phyloP scores from a whole-genome alignment of 1,140 invertebrate species.

The Procambarus virginalis region DNA sequence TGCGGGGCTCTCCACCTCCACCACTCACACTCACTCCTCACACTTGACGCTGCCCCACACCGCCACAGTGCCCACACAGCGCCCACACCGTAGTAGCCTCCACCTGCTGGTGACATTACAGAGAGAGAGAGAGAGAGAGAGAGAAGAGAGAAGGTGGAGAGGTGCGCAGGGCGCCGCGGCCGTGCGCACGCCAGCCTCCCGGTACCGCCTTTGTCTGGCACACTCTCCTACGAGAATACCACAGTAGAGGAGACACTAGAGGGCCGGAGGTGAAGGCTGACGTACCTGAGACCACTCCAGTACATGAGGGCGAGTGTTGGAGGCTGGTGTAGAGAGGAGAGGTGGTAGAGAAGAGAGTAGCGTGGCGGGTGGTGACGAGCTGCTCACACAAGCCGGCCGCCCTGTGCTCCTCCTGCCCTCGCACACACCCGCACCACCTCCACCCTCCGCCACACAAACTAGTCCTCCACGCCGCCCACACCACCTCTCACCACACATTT shows the following conservation, averaged over 20 bases:
- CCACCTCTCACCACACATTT: too few species aligned
- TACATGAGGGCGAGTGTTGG: neutral
- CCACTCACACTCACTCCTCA: too few species aligned
- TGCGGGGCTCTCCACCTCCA: neutral
- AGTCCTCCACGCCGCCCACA: too few species aligned
- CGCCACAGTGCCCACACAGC: too few species aligned
- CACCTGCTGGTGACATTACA: neutral
- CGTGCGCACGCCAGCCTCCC: neutral
- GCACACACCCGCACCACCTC: too few species aligned
- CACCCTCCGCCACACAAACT: too few species aligned
- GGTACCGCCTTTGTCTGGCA: neutral
- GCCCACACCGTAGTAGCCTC: too few species aligned
- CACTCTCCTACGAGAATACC: neutral
- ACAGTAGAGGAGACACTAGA: neutral
- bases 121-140: neutral
- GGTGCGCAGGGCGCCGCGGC: neutral
- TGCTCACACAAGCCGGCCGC: too few species aligned
- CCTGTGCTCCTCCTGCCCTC: too few species aligned
- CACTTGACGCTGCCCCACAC: too few species aligned
- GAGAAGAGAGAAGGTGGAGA: neutral
- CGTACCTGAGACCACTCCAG: conserved; percentile 1
- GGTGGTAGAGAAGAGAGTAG: too few species aligned
- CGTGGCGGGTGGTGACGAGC: too few species aligned
- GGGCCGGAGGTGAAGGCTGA: neutral
- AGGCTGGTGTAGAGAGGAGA: neutral